Evolutionary conservation across 2,888 invertebrate genomes (phyloP).

Genomic region (Acanthacorydalis orientalis): DNA sequence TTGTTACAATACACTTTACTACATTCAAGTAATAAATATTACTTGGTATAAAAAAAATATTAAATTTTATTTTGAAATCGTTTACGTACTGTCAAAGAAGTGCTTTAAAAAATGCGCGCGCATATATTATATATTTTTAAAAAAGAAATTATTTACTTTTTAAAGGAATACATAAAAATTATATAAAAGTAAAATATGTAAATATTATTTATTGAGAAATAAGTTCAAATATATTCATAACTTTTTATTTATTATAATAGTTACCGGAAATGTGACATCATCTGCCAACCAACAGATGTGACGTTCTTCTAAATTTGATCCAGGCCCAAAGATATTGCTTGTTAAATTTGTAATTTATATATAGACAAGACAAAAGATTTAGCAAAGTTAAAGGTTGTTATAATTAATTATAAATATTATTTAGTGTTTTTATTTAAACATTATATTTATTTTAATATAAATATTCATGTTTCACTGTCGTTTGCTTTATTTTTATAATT

Average conservation of each 20-base stretch:
- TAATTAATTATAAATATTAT: too few species aligned
- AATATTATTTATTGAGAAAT: neutral
- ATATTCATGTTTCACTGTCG: too few species aligned
- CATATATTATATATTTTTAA: neutral
- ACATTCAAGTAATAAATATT: too few species aligned
- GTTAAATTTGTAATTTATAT: neutral
- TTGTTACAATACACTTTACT: too few species aligned
- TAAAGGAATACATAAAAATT: neutral
- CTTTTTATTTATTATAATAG: neutral
- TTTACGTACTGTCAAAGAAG: neutral
- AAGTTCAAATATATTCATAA: neutral
- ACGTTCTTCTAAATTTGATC: slow-evolving; percentile 3
- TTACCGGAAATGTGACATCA: slow-evolving; percentile 6
- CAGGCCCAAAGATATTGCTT: slow-evolving; percentile 1
- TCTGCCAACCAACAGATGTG: slow-evolving; percentile 6
- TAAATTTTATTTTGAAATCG: too few species aligned
- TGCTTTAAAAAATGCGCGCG: neutral
- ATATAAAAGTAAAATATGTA: neutral
- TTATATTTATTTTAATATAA: too few species aligned
- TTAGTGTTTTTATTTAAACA: too few species aligned
- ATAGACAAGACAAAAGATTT: too few species aligned
- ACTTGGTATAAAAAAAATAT: too few species aligned
- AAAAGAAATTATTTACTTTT: neutral
- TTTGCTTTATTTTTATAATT: too few species aligned
- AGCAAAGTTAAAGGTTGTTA: too few species aligned